phyloP scores from a whole-genome alignment of 2,113 vertebrate genomes.

The Phoxinus phoxinus region DNA sequence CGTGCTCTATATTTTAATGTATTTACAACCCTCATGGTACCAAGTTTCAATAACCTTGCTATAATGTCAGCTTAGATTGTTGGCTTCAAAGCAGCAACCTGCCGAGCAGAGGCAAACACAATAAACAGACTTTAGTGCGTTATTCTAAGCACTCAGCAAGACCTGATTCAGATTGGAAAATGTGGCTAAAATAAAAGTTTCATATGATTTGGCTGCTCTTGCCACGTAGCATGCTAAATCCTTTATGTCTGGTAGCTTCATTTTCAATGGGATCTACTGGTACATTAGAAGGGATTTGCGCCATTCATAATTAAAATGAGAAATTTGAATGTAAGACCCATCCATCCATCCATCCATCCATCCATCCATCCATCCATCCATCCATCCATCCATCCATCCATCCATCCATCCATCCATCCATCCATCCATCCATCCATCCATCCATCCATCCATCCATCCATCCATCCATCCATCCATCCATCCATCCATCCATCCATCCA shows the following conservation, averaged over 20 bases:
- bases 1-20: slow-evolving; percentile 32
- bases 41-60: slow-evolving; percentile 42
- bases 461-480: no score
- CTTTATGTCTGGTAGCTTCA: background rate
- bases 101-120: slow-evolving; percentile 20
- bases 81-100: slow-evolving; percentile 36
- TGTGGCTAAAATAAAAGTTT: slow-evolving; percentile 3
- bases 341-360: no score
- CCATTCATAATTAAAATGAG: background rate
- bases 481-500: no score
- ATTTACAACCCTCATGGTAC: slow-evolving; percentile 18
- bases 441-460: no score
- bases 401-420: no score
- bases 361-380: no score
- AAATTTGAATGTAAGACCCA: no score
- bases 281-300: background rate
- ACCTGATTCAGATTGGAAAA: slow-evolving; percentile 18
- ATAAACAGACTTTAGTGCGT: slow-evolving; percentile 25
- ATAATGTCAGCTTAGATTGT: slow-evolving; percentile 36
- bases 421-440: no score
- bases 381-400: no score
- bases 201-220: background rate
- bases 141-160: slow-evolving; percentile 3
- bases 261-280: background rate
- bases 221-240: background rate